These are phyloP conservation scores for Trachops cirrhosus DNA, from an alignment of 2,797 vertebrate genomes.

Conservation along the genomic window DNA sequence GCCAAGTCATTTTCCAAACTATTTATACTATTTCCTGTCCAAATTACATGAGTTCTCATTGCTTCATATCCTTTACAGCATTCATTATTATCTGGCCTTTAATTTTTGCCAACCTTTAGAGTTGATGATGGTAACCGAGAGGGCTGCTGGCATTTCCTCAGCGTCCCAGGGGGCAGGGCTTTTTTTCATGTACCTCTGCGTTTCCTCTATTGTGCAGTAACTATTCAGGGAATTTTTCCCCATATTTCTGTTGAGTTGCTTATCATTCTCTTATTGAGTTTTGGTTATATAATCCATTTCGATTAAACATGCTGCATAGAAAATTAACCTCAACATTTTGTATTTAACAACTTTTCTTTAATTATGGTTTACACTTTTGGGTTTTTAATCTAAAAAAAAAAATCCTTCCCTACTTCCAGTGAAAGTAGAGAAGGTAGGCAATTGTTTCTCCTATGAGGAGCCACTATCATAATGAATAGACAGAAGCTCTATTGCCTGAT, in stretches of 20 bases:
- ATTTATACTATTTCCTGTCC: slow-evolving; percentile 14
- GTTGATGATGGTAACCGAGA: not conserved
- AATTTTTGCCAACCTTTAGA: not conserved
- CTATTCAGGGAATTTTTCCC: not conserved
- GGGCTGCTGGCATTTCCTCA: not conserved
- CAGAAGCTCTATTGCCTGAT: not conserved
- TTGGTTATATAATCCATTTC: not conserved
- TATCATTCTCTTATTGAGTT: not conserved
- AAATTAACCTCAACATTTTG: not conserved
- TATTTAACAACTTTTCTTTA: not conserved
- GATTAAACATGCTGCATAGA: not conserved
- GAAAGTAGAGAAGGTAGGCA: not conserved
- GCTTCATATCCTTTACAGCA: slow-evolving; percentile 11
- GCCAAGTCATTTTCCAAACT: slow-evolving; percentile 41
- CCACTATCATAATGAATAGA: not conserved
- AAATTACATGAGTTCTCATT: not conserved
- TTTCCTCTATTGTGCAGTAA: not conserved
- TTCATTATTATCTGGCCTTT: not conserved
- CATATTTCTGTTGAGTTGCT: not conserved
- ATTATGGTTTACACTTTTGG: not conserved
- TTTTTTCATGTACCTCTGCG: not conserved
- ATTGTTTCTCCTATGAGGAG: not conserved
- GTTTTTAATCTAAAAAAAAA: not conserved
- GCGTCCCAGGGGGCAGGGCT: not conserved
- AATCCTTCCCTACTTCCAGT: not conserved